Percentiles rank a stretch among this genome's conserved stretches.
These are phyloP conservation scores for Xiphorhynchus erythropygius DNA, from an alignment of 2,797 vertebrate genomes.

Conservation along the genomic window DNA sequence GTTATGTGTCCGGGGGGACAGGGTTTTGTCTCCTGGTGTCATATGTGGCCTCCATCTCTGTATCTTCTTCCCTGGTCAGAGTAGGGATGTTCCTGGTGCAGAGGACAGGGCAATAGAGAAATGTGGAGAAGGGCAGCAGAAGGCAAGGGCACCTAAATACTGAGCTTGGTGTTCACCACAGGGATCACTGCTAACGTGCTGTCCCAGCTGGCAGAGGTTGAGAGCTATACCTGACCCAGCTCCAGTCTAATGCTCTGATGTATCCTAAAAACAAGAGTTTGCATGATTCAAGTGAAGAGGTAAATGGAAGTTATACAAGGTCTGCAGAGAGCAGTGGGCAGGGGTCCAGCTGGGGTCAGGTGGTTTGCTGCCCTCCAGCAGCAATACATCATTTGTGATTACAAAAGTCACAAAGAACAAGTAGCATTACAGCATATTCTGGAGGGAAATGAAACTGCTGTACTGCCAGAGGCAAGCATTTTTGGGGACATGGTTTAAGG, in stretches of 20 bases:
- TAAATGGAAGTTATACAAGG: neutral
- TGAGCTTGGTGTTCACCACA: neutral
- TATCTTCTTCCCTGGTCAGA: neutral
- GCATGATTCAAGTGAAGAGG: neutral
- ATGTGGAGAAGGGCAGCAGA: neutral
- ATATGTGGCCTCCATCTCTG: neutral
- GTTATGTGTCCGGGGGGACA: neutral
- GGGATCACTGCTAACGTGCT: neutral
- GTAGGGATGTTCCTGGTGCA: neutral
- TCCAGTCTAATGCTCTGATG: neutral
- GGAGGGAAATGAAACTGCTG: neutral
- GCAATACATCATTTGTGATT: neutral
- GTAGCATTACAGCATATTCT: neutral
- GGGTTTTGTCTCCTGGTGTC: neutral
- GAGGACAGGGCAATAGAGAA: neutral
- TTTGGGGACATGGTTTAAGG: neutral
- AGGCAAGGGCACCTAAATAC: neutral
- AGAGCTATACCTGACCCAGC: neutral
- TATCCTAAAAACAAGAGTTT: neutral
- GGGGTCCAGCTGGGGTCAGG: neutral
- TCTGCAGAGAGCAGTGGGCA: neutral
- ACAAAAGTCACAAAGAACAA: neutral
- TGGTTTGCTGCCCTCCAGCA: neutral
- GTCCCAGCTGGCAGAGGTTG: neutral
- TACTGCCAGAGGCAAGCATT: neutral